Evolutionary conservation across 2,888 invertebrate genomes (phyloP).

Genomic region (Trichopoda pennipes): DNA sequence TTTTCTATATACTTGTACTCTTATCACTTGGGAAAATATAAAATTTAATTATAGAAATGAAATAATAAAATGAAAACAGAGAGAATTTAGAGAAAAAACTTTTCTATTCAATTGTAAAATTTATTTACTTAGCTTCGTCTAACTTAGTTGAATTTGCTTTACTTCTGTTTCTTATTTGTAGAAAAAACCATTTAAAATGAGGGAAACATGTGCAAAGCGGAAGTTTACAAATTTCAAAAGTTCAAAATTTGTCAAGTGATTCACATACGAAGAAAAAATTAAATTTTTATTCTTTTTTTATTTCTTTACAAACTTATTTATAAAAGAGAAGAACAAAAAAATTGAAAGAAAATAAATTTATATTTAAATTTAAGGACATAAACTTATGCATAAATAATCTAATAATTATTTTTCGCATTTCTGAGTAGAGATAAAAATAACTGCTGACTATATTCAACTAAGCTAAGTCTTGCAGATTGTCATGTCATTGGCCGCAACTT

Average conservation of each 20-base stretch:
- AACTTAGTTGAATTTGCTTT: constrained; percentile 33
- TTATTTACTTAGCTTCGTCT: constrained; percentile 25
- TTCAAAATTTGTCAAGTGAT: constrained; percentile 36
- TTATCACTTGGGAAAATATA: constrained; percentile 4
- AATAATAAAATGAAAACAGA: constrained; percentile 15
- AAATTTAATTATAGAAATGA: constrained; percentile 50
- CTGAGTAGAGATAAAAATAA: too few species aligned
- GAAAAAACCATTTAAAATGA: constrained; percentile 42
- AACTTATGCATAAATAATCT: too few species aligned
- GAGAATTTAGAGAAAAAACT: constrained; percentile 21
- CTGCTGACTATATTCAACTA: too few species aligned
- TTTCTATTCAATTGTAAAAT: constrained; percentile 44
- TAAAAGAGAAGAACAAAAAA: not conserved
- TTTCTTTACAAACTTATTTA: too few species aligned
- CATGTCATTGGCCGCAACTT: too few species aligned
- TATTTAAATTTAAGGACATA: too few species aligned
- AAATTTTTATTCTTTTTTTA: too few species aligned
- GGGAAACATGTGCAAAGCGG: constrained; percentile 48
- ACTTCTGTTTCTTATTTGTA: constrained; percentile 27
- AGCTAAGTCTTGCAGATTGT: too few species aligned
- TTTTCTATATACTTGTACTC: not conserved
- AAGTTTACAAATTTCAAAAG: constrained; percentile 45
- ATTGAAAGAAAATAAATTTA: not conserved
- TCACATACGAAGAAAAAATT: constrained; percentile 23
- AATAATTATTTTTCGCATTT: too few species aligned